Evolutionary conservation across 2,888 invertebrate species (phyloP), one percentile per base, ranked within the genome.

Genomic region (Drosophila mulleri): DNA sequence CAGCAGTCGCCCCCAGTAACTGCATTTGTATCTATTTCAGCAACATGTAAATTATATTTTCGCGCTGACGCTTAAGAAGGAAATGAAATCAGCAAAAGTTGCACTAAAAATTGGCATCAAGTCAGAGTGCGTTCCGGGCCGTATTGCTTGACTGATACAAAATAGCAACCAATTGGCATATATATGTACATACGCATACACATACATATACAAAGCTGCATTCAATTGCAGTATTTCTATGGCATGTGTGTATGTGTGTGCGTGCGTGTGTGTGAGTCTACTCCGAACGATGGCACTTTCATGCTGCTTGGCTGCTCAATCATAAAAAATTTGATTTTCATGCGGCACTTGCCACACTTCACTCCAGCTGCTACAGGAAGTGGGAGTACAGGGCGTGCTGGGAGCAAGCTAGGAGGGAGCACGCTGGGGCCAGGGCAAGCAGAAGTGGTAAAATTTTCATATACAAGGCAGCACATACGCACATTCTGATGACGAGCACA

Each of bases 291-390:
- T 53, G 45, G 61, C 71, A 70, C 74, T 84, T 86, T 78, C 81
- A 84, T 73, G 81, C 87, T 78, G 63, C 89, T 69, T 84, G 82
- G 72, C 87, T 80, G 89, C 78, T 89, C 89, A 86, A 88, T 84
- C 83, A 86, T 89, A 84, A 83, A 83, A 82, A 84, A 89, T 86
- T 88, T 88, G 87, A 84, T 88, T 84, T 88, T 83, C 83, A 68
- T 75, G 74, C 56, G 67, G 71, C 83, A 74, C 83, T 88, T 72
- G 87, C 72, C 76, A 67, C 65, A 71, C 71, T 58, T 64, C 56
- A 68, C 68, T 67, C 68, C 67, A 67, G 67, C 63, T 60, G 45
- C 18, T 23, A 32, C 53, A 39, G 48, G 48, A 59, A 48, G 23
- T 18, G 18, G 45, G 58, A 9, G 57, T 20, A 29, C 42, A 14